Base-by-base conservation (phyloP, 2,888 invertebrate species). In the Rhingia campestris region DNA sequence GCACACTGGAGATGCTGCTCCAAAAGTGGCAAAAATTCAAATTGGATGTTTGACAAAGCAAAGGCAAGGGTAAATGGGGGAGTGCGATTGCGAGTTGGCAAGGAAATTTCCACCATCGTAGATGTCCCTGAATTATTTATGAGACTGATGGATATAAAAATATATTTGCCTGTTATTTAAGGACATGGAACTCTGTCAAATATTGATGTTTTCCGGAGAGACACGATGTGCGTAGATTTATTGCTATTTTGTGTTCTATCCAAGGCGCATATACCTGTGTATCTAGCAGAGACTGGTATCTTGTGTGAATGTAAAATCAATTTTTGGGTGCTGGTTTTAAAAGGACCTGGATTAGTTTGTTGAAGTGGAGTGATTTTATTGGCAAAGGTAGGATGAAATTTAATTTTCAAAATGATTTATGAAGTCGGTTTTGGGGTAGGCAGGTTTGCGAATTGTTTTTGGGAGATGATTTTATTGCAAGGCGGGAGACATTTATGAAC, bases 101-200 rank as follows among this genome's bases (percentile, higher is more conserved):
- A 22, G 73, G 45, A 82, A 73, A 82, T 82, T 77, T 79, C 47
- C 59, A 77, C 58, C 67, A 58, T 45, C 56, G 49, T 73, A 37
- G 73, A 61, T 74, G 73, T 79, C 69, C 79, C 45, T 82, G 82
- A 82, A 77, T 82, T 79, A 82, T 82, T 82, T 82, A 82, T 82
- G 82, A 82, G 67, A 49, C 63, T 79, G 82, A 64, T 74, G 73
- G 73, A 74, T 82, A 74, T 79, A 74, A 79, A 73, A 79, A 82
- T 67, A 67, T 73, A 74, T 79, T 82, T 79, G 47, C 69, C 73
- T 74, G 64, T 51, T 79, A 64, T 79, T 82, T 69, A 82, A 74
- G 82, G 79, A 74, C 69, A 74, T 73, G 58, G 49, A 69, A 79
- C 73, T 82, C 79, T 74, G 82, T 79, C 82, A 79, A 82, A 82